Conservation (phyloP, 2,888 invertebrate genomes). For the Mystacides longicornis region DNA sequence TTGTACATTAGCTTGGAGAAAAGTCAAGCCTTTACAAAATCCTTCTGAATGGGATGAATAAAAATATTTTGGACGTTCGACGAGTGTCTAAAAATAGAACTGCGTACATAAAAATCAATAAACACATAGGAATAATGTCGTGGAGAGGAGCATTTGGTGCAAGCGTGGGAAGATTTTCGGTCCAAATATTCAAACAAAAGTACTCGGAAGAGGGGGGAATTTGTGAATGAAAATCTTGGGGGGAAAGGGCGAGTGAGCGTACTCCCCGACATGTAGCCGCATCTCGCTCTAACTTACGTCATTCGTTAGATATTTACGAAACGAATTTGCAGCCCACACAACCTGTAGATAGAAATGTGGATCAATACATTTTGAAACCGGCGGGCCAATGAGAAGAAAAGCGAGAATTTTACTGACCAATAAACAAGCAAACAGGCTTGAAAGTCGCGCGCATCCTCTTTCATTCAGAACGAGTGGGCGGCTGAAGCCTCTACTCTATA, state of each 20-base stretch:
- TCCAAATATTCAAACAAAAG: constrained; percentile 16
- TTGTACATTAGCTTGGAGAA: no score
- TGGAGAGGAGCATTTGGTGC: constrained; percentile 11
- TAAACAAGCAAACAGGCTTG: constrained; percentile 32
- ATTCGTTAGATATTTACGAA: constrained; percentile 26
- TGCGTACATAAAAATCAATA: constrained; percentile 10
- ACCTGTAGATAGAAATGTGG: constrained; percentile 29
- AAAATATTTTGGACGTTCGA: constrained; percentile 4
- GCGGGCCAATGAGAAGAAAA: constrained; percentile 31
- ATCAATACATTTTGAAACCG: constrained; percentile 28
- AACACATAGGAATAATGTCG: constrained; percentile 13
- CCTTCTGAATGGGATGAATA: no score
- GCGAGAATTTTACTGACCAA: constrained; percentile 30
- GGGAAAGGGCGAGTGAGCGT: constrained; percentile 9
- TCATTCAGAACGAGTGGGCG: constrained; percentile 67
- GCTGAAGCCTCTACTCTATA: constrained; percentile 41
- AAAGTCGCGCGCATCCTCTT: constrained; percentile 37
- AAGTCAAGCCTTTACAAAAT: no score
- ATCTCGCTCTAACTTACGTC: constrained; percentile 24
- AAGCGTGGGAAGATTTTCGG: constrained; percentile 21
- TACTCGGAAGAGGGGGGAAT: constrained; percentile 13
- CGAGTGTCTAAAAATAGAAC: constrained; percentile 14
- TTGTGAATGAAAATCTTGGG: constrained; percentile 25
- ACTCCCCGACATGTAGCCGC: constrained; percentile 7
- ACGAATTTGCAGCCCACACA: constrained; percentile 28